phyloP scores from a whole-genome alignment of 2,797 vertebrate genomes.

The Anabas testudineus region DNA sequence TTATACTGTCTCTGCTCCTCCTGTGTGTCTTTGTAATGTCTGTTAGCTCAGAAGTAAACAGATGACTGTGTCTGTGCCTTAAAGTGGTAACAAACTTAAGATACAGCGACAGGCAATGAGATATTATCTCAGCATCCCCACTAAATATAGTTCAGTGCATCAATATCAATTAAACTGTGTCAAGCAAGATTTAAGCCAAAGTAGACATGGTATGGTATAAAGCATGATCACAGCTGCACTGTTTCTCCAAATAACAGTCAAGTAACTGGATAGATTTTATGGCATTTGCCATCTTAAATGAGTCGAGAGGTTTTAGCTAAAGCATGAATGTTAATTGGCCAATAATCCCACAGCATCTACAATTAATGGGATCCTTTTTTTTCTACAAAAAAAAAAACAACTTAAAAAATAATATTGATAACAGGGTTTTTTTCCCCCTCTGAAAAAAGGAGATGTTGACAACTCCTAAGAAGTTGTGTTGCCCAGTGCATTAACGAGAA shows the following conservation, averaged over 20 bases:
- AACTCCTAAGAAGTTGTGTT: conserved; percentile 32
- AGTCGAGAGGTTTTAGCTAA: not conserved
- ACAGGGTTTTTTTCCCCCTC: not conserved
- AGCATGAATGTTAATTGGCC: not conserved
- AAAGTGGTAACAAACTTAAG: conserved; percentile 12
- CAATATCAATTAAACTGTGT: not conserved
- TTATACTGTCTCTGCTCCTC: not conserved
- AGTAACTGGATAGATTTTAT: not conserved
- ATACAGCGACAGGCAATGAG: conserved; percentile 13
- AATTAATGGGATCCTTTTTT: not conserved
- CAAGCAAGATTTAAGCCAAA: not conserved
- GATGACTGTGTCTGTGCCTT: not conserved
- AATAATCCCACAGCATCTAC: not conserved
- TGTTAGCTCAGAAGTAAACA: conserved; percentile 31
- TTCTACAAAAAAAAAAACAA: conserved; percentile 5
- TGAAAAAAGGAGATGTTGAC: conserved; percentile 19
- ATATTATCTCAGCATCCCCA: conserved; percentile 5
- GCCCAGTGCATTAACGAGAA: not conserved
- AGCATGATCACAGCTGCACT: not conserved
- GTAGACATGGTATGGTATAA: not conserved
- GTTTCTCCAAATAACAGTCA: not conserved
- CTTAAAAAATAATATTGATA: conserved; percentile 14
- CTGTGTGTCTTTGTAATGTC: not conserved
- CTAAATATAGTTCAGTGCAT: conserved; percentile 19
- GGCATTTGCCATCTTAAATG: not conserved